Base-by-base conservation (phyloP, 2,797 vertebrate species). In the Alectoris magna region DNA sequence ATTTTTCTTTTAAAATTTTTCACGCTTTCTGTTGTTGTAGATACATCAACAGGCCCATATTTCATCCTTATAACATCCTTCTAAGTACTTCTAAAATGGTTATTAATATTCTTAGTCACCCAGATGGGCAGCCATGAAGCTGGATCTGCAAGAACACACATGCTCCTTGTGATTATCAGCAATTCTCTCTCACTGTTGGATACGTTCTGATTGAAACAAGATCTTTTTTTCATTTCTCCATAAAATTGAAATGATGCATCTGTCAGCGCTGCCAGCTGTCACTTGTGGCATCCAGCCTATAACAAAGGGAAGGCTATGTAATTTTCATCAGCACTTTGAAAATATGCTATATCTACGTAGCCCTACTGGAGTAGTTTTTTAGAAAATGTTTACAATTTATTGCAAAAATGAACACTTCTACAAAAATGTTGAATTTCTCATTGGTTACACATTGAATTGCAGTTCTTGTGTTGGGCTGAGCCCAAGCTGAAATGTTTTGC, bases 171-270 rank as follows among this genome's bases (percentile, higher is more conserved):
- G 53, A 51, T 79, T 55, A 39, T 23, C 34, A 70, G 21, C 11
- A 43, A 17, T 93, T 80, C 55, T 46, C 3, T 21, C 51, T 80
- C 31, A 71, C 22, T 60, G 26, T 10, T 41, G 5, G 60, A 2
- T 90, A 14, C 75, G 87, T 88, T 76, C 72, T 86, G 46, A 51
- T 39, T 44, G 70, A 82, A 94, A 48, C 7, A 64, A 53, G 84
- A 48, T 69, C 22, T 78, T 2, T 84, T 84, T 91, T 79, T 79
- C 43, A 21, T 85, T 74, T 41, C 14, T 70, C 15, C 23, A 3
- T 85, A 76, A 76, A 77, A 74, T 11, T 39, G 27, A 84, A 84
- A 26, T 81, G 4, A 44, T 58, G 10, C 60, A 36, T 53, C 36
- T 69, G 13, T 3, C 4, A 38, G 29, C 60, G 7, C 39, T 66